A percentile compares a stretch with the other conserved stretches of the same genome.
phyloP scores from a whole-genome alignment of 2,113 vertebrate species.

The Caranx melampygus region DNA sequence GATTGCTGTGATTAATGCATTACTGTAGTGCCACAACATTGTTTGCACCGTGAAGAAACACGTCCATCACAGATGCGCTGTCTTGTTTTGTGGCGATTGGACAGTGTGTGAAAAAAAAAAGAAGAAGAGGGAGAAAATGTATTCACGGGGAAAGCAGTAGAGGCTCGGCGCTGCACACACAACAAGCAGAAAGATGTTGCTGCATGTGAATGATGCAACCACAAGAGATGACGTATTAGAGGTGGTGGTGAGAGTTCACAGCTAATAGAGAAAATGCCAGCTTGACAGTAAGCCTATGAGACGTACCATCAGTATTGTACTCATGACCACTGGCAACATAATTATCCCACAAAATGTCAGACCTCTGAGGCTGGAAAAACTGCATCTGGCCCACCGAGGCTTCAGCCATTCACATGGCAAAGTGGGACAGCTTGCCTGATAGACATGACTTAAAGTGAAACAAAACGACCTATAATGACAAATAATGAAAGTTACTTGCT shows the following conservation, averaged over 20 bases:
- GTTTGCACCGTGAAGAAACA: constrained; percentile 44
- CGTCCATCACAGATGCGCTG: constrained; percentile 25
- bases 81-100: constrained; percentile 38
- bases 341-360: constrained; percentile 76
- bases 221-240: constrained; percentile 54
- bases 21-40: constrained; percentile 42
- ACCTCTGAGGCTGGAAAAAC: constrained; percentile 53
- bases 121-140: constrained; percentile 34
- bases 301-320: constrained; percentile 67
- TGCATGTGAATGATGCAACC: constrained; percentile 64
- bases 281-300: constrained; percentile 68
- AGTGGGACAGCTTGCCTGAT: constrained; percentile 23
- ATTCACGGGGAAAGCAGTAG: constrained; percentile 5
- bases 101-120: constrained; percentile 14
- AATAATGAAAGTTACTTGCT: constrained; percentile 7
- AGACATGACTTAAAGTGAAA: constrained; percentile 9
- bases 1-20: constrained; percentile 69
- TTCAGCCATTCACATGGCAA: constrained; percentile 62
- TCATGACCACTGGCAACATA: constrained; percentile 73
- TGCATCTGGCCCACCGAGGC: constrained; percentile 48
- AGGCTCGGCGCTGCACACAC: constrained; percentile 6
- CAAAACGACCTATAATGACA: constrained; percentile 22
- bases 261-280: constrained; percentile 66
- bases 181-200: constrained; percentile 9
- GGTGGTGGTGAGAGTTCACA: constrained; percentile 42